Evolutionary conservation across 2,113 vertebrate genomes (phyloP).

Genomic region (Ptychochromis oligacanthus): DNA sequence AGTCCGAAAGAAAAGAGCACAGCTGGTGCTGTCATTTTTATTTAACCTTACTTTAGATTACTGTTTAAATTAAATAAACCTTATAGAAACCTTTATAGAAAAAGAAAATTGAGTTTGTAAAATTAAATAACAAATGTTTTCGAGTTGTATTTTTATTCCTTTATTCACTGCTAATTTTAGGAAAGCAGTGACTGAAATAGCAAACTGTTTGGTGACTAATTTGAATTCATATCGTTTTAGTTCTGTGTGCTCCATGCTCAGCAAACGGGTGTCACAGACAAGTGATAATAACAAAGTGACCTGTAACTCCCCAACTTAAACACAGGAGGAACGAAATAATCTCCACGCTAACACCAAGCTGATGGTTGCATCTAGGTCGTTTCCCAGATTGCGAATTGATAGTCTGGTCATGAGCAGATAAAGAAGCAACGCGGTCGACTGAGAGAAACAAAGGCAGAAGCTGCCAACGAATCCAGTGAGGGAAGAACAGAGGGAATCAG

Average conservation of each 20-base stretch:
- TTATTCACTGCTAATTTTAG: neutral
- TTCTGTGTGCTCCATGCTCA: neutral
- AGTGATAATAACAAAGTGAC: constrained; percentile 27
- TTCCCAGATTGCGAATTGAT: constrained; percentile 15
- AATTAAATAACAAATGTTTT: neutral
- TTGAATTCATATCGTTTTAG: constrained; percentile 8
- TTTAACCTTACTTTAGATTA: neutral
- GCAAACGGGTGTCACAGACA: neutral
- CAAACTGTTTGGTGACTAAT: neutral
- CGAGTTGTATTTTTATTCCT: neutral
- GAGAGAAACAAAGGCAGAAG: constrained; percentile 33
- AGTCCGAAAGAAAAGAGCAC: neutral
- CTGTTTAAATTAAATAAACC: neutral
- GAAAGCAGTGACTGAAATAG: neutral
- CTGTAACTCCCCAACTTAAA: constrained; percentile 9
- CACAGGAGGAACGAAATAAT: constrained; percentile 32
- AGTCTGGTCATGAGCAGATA: constrained; percentile 43
- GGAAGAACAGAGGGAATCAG: constrained; percentile 36
- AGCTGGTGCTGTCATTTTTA: neutral
- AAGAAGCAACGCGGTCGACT: constrained; percentile 18
- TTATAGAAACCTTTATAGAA: neutral
- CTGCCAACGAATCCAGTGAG: neutral
- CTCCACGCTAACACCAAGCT: constrained; percentile 2
- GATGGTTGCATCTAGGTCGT: constrained; percentile 3
- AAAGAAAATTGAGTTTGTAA: neutral